Evolutionary conservation across 37 sponge, comb jelly and placozoan species (phyloP), one percentile per base, ranked within the genome.

Genomic region (Geodia barretti): DNA sequence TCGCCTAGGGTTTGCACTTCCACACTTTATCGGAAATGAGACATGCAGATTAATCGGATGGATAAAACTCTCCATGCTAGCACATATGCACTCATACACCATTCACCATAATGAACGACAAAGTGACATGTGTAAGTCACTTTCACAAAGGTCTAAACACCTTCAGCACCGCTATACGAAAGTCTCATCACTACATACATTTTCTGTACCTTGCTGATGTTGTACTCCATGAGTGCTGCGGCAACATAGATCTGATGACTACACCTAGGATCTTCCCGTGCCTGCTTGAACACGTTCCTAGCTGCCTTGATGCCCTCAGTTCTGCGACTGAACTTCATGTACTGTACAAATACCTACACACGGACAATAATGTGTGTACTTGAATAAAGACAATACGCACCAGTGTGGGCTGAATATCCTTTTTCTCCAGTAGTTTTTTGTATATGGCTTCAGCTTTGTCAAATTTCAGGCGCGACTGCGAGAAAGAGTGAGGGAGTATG

Each of bases 201-300:
- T n/a, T n/a, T n/a, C n/a, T 11, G 60, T 81, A 93, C 94, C 77
- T 95, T 95, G 66, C 80, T 91, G 29, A 84, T 88, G 83, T 86
- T 87, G 68, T 95, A 98, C 83, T 98, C 98, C 98, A 98, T 98
- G 63, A 91, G 78, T 34, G 96, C 98, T 60, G 96, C 98, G 17
- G 96, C 92, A 25, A 98, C 93, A 85, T 88, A 98, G 25, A 92
- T 91, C 91, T 95, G 98, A 73, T 91, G 66, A 17, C 81, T 76
- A 35, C 70, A 82, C 47, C 85, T 82, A 1, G 82, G n/a, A 66
- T 98, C 98, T 40, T 98, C 94, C 36, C 98, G 41, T 1, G 98
- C 94, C 68, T 78, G 82, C 81, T 91, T 91, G 75, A 98, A 98
- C 38, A 98, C 86, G 24, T 62, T 76, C 32, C 98, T 74, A 31